Base-by-base conservation (phyloP, 2,888 invertebrate genomes). In the Hemistola chrysoprasaria region DNA sequence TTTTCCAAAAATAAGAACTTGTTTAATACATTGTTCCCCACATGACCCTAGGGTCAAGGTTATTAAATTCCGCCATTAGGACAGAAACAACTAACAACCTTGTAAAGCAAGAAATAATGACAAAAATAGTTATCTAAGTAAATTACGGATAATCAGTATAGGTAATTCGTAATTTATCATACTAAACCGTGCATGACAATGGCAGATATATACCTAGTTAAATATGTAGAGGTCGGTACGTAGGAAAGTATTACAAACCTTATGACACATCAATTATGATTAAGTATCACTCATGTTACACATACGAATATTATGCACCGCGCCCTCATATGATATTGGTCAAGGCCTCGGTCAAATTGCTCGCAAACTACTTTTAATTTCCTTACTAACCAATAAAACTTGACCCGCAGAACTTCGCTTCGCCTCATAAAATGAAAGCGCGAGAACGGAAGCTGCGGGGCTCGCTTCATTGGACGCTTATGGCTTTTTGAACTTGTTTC, bases 321-420 rank as follows among this genome's bases (percentile, higher is more conserved):
- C 78, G 59, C 75, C 70, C 62, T 16, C 2, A 59, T 53, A 48
- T 36, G 59, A 72, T 56, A 47, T 68, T 59, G 81, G 82, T 69
- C 83, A 83, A 81, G 84, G 84, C 72, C 72, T 57, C 60, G 65
- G 70, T 70, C 70, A 61, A 47, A 53, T 37, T 53, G 61, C 58
- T 59, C 50, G 65, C 61, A 62, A 59, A 68, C 73, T 59, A 71
- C 73, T 59, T 60, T 62, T 62, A 54, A 63, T 60, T 58, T 62
- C 60, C 53, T 56, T 53, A 53, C 54, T 53, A 27, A 49, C 54
- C 54, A 43, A 11, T 27, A 3, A 24, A 23, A 37, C 3, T 10
- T 10, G 22, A 28, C 11, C 43, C 22, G 11, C 21, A 8, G 32
- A 10, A 31, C 16, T 16, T 40, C 6, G 34, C 26, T 21, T 21